Evolutionary conservation across 2,113 vertebrate species (phyloP), one percentile per base, ranked within the genome.

Genomic region (Orthonyx spaldingii): DNA sequence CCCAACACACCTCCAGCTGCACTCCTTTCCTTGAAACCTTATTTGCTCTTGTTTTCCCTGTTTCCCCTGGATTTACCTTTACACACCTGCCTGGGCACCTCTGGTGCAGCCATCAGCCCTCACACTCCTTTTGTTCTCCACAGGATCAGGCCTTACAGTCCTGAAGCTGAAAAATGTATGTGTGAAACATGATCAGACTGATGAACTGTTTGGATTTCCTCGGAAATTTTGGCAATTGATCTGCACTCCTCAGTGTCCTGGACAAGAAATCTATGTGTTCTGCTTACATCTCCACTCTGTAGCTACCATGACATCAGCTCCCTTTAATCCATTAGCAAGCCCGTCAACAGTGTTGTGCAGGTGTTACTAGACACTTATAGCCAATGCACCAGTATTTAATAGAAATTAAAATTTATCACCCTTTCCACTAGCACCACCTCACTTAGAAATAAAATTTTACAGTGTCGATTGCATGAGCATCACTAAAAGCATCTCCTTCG

Each of bases 341-440:
- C 59, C 59, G 16, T 78, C 64, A 87, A 37, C 23, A 70, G 30
- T 3, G 32, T 37, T 50, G 23, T 80, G 41, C 39, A 47, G 56
- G 60, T 82, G 61, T 39, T 79, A 35, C 78, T 55, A 63, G 59
- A 75, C 18, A 42, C 55, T 74, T 63, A 84, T 1, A 78, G 47
- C 64, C 42, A 66, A 76, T n/a, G 52, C 35, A 91, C 39, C 4
- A 0, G 9, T 47, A 78, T 55, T 52, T 87, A 84, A 74, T 2
- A 65, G 68, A 81, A 91, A 94, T 91, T 59, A 84, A 90, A 93
- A 89, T 90, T 71, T 93, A 93, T 89, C 59, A 96, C 53, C 71
- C 68, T 71, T 77, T 72, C 41, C 37, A 71, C 41, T 33, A 79
- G 46, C 60, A 94, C 32, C 23, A 89, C 33, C 50, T 82, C 37